A percentile compares a stretch with the other conserved stretches of the same genome.
These are phyloP conservation scores for Mionectes olivaceus DNA, from an alignment of 2,797 vertebrate genomes.

Conservation along the genomic window DNA sequence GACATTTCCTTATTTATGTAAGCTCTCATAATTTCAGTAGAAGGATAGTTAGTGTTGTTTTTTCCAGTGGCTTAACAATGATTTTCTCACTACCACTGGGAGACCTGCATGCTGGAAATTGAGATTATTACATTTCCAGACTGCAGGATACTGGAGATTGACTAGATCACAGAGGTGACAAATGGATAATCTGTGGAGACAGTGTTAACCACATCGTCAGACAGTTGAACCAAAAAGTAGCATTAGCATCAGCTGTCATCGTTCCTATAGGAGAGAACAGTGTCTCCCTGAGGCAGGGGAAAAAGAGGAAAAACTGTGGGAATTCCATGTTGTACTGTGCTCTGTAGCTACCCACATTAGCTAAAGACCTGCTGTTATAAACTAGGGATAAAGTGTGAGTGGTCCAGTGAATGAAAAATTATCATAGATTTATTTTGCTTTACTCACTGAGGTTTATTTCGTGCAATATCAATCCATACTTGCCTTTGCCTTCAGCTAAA, in stretches of 20 bases:
- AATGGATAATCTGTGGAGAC: constrained; percentile 47
- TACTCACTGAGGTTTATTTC: not conserved
- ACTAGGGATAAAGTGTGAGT: not conserved
- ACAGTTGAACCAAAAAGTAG: constrained; percentile 42
- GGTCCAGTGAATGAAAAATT: not conserved
- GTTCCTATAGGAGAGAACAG: not conserved
- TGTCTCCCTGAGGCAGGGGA: not conserved
- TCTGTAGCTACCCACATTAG: not conserved
- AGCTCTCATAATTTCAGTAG: not conserved
- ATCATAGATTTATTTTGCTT: not conserved
- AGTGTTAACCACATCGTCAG: constrained; percentile 43
- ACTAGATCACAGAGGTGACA: constrained; percentile 11
- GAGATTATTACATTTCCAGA: not conserved
- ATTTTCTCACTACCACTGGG: not conserved
- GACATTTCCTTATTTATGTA: constrained; percentile 2
- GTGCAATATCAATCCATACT: not conserved
- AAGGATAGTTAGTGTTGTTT: not conserved
- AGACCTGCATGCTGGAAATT: not conserved
- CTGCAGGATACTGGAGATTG: not conserved
- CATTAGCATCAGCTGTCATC: constrained; percentile 44
- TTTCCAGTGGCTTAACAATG: not conserved
- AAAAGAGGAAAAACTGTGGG: not conserved
- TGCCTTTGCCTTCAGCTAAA: constrained; percentile 30
- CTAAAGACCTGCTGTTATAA: not conserved
- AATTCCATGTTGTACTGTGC: not conserved